Conservation (phyloP, 2,113 vertebrate genomes). For the Carassius gibelio region DNA sequence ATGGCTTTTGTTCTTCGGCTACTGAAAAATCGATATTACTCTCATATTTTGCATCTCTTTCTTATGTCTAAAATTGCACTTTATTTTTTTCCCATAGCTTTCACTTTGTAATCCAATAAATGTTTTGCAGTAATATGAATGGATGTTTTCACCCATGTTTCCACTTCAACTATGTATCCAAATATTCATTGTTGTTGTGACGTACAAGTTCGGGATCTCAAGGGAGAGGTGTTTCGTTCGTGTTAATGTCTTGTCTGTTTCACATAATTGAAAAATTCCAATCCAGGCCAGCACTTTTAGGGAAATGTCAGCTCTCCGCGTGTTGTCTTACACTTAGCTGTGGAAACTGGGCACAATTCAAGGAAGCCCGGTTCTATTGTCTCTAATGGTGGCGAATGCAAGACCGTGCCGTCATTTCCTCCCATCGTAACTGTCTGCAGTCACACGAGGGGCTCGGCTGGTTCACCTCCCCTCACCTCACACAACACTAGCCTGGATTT, state of each 20-base stretch:
- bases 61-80: constrained; percentile 56
- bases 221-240: neutral
- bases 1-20: constrained; percentile 4
- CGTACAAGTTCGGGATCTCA: neutral
- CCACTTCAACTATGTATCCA: neutral
- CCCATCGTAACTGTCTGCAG: neutral
- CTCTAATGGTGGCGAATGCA: constrained; percentile 55
- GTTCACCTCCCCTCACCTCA: constrained; percentile 32
- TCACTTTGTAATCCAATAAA: constrained; percentile 42
- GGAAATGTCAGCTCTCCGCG: constrained; percentile 55
- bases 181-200: neutral
- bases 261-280: constrained; percentile 44
- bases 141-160: neutral
- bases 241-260: constrained; percentile 30
- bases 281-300: constrained; percentile 47
- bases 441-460: neutral
- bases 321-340: constrained; percentile 53
- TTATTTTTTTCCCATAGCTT: constrained; percentile 36
- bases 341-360: constrained; percentile 75
- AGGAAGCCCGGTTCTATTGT: constrained; percentile 76
- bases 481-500: constrained; percentile 43
- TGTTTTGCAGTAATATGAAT: constrained; percentile 13
- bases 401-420: constrained; percentile 51
- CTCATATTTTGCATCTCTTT: neutral
- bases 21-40: neutral